Evolutionary conservation across 2,113 vertebrate genomes (phyloP), one percentile per base, ranked within the genome.

Genomic region (Hymenochirus boettgeri): DNA sequence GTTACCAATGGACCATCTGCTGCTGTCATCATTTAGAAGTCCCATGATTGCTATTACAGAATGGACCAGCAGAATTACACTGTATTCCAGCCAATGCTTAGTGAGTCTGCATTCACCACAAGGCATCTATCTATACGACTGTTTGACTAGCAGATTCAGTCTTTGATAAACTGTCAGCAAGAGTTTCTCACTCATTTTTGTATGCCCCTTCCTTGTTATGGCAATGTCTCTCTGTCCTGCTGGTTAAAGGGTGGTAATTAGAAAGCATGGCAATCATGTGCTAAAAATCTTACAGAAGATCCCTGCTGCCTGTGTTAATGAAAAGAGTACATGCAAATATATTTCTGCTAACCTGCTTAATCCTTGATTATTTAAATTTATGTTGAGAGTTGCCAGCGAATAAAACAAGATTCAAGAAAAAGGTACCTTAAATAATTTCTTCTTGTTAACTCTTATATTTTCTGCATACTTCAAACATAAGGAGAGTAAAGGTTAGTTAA

Each of bases 81-180:
- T n/a, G 46, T 2, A 22, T 17, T 2, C 59, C 27, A 35, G 21
- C 5, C n/a, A 19, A 12, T 11, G 33, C 7, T 26, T 37, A 13
- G 11, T 37, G 15, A 37, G 13, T n/a, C 55, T 57, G n/a, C 19
- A 51, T 46, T 46, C 19, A 15, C 47, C 47, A 13, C 11, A 11
- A 17, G 25, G 13, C 48, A 53, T 37, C 61, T 62, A 48, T n/a
- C n/a, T n/a, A n/a, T n/a, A n/a, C n/a, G n/a, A 29, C 48, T 53
- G 29, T 5, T n/a, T n/a, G 9, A 15, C 29, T 37, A 22, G 47
- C 61, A 13, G 48, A 17, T 15, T 37, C 47, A 35, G 13, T 7
- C 60, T 2, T 29, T n/a, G 12, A 62, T 19, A 22, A 62, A 33
- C 48, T 62, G 61, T 47, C 61, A 62, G 47, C 18, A 27, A 24